Percentiles rank a stretch among this genome's conserved stretches.
These are phyloP conservation scores for Mycalesis mineus DNA, from an alignment of 2,888 invertebrate species.

Conservation along the genomic window DNA sequence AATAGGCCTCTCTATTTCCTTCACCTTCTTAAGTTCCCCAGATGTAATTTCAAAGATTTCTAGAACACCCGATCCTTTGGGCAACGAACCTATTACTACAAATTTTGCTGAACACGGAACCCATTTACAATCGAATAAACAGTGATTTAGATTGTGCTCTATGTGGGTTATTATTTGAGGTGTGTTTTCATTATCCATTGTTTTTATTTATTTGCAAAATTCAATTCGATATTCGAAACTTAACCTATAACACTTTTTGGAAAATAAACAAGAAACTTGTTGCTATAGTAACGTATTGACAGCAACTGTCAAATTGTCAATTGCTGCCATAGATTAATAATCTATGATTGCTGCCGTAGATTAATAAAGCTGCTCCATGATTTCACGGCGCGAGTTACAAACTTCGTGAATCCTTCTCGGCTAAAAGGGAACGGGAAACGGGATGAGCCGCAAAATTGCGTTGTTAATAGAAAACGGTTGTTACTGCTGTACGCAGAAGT, in stretches of 20 bases:
- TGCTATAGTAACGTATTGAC: constrained; percentile 44
- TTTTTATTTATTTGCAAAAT: background rate
- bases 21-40: constrained; percentile 82
- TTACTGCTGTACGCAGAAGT: too few species aligned
- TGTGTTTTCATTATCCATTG: constrained; percentile 79
- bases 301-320: background rate
- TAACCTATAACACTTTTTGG: background rate
- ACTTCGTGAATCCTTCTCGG: too few species aligned
- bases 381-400: too few species aligned
- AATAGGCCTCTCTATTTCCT: constrained; percentile 87
- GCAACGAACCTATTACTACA: constrained; percentile 89
- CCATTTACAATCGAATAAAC: constrained; percentile 96
- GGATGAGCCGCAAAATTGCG: too few species aligned
- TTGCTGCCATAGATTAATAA: too few species aligned
- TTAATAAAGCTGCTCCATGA: too few species aligned
- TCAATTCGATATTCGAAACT: background rate
- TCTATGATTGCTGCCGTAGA: too few species aligned
- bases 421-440: too few species aligned
- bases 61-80: constrained; percentile 90
- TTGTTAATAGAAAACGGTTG: too few species aligned
- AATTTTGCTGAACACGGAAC: constrained; percentile 96
- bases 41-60: constrained; percentile 88
- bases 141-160: constrained; percentile 89
- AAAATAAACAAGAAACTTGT: constrained; percentile 51
- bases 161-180: constrained; percentile 94